Conservation (phyloP, 2,888 invertebrate species). For the Beris chalybata region DNA sequence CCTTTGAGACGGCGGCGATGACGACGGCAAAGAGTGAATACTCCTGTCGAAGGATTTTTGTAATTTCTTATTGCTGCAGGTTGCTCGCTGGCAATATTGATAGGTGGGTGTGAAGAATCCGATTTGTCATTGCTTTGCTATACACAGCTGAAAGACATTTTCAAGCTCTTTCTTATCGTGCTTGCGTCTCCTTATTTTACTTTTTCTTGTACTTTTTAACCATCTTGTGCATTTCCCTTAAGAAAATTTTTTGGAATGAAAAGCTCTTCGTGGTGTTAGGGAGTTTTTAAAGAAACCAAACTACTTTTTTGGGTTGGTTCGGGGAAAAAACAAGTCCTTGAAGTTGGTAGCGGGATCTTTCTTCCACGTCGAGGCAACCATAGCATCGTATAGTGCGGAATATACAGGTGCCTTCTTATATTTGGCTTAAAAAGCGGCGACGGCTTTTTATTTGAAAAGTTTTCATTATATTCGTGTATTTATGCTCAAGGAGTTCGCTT, state of each 20-base stretch:
- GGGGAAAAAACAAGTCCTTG: background rate
- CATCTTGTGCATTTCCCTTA: no score
- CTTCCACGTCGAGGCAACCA: background rate
- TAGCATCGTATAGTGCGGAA: background rate
- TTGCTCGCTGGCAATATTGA: no score
- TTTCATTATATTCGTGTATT: slow-evolving; percentile 19
- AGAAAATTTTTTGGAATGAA: no score
- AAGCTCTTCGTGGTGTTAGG: no score
- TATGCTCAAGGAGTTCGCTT: slow-evolving; percentile 9
- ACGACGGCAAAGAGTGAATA: background rate
- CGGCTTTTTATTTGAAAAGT: slow-evolving; percentile 14
- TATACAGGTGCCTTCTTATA: slow-evolving; percentile 9
- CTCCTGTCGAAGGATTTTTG: background rate
- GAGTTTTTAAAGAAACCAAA: no score
- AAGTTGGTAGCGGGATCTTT: background rate
- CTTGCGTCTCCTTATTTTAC: no score
- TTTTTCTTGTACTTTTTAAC: no score
- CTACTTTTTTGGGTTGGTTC: background rate
- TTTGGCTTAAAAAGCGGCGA: slow-evolving; percentile 5
- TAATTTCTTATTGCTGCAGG: slow-evolving; percentile 2
- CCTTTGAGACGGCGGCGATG: background rate
- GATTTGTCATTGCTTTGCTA: no score
- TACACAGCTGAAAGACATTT: no score
- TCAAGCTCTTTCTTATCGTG: no score
- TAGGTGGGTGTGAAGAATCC: no score